Evolutionary conservation across 2,797 vertebrate species (phyloP), one percentile per base, ranked within the genome.

Genomic region (Etheostoma perlongum): DNA sequence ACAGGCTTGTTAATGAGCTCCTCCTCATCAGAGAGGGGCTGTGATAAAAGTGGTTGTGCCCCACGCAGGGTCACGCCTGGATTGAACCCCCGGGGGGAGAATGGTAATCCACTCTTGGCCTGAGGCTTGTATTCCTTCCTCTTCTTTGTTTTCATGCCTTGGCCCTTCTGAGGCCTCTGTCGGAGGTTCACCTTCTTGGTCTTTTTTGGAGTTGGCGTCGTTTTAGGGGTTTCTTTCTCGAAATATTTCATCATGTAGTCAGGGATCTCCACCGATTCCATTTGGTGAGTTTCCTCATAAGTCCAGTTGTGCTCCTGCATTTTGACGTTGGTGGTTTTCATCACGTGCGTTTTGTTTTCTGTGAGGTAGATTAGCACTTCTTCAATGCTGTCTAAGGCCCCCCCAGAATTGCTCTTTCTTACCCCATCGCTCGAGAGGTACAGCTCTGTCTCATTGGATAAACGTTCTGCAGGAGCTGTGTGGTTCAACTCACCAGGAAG

Each of bases 291-390:
- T 67, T 72, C 88, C 0, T 95, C 87, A 11, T 96, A 96, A 23
- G 90, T 91, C 95, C 95, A 96, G 83, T 93, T 92, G 40, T 92
- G 65, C 21, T 42, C 78, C 49, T 86, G 67, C 3, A 52, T 81
- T 76, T 93, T 87, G 25, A 96, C 55, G 2, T 88, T 79, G 14
- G 75, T 93, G 46, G 92, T 93, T 86, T 93, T 88, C 46, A 96
- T 94, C 27, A 58, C 90, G 30, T 92, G 64, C 11, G 85, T 92
- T 2, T 61, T 76, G 68, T 94, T 93, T 63, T 90, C 88, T 67
- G 89, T 84, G 21, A 96, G 85, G 79, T 93, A 95, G 79, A 96
- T 96, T 7, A 88, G 19, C 5, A 96, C 78, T 68, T 96, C 93
- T 59, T 95, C 93, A 21, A 4, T 77, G 62, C 76, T 90, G 1